These are phyloP conservation scores for Laticauda colubrina DNA, from an alignment of 2,113 vertebrate genomes.

Conservation along the genomic window DNA sequence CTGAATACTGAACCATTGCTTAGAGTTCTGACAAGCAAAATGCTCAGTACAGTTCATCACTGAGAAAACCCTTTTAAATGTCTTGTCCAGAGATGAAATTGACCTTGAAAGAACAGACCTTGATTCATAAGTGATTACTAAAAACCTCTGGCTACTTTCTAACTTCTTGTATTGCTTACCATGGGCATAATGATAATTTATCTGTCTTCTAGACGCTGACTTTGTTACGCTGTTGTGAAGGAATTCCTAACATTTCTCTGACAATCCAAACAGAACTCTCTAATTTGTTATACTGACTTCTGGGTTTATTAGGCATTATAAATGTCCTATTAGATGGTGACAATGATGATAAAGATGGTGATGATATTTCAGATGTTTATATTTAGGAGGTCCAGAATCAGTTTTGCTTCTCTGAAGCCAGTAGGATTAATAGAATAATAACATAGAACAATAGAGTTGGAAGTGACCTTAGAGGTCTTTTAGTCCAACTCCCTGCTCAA, in stretches of 20 bases:
- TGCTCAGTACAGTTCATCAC: constrained; percentile 31
- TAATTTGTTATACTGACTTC: background rate
- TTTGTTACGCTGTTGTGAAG: background rate
- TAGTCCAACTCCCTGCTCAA: background rate
- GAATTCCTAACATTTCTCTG: background rate
- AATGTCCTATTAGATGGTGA: background rate
- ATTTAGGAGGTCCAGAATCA: background rate
- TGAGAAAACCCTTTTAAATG: constrained; percentile 31
- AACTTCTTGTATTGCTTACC: background rate
- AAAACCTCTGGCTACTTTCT: background rate
- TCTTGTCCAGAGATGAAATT: constrained; percentile 19
- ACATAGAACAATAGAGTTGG: background rate
- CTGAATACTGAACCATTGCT: constrained; percentile 47
- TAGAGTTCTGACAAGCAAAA: constrained; percentile 35
- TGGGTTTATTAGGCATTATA: background rate
- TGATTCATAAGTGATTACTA: background rate
- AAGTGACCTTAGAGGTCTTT: background rate
- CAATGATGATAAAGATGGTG: background rate
- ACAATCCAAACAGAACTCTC: background rate
- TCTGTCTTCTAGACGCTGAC: background rate
- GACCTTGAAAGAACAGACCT: background rate
- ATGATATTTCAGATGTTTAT: background rate
- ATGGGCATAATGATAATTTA: background rate
- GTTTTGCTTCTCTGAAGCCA: background rate
- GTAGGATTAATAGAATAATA: background rate